These are phyloP conservation scores for Amniataba percoides DNA, from an alignment of 2,797 vertebrate genomes.

Conservation along the genomic window DNA sequence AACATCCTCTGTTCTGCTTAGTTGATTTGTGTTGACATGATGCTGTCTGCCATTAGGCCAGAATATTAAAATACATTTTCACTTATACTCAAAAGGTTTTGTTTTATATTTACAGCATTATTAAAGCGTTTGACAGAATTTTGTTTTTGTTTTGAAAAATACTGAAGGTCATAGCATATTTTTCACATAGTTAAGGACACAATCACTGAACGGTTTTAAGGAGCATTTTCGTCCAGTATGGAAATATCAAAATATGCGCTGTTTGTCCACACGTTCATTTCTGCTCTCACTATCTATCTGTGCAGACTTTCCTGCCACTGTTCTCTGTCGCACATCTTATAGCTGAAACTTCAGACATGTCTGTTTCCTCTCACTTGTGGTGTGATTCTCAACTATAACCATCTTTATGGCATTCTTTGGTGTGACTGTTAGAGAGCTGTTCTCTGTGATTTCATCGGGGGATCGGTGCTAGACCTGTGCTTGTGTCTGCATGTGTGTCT, in stretches of 20 bases:
- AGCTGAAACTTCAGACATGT: background rate
- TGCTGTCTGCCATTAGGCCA: background rate
- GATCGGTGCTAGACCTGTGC: background rate
- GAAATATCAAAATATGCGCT: background rate
- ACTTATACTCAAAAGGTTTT: no score
- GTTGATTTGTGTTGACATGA: background rate
- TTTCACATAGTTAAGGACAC: no score
- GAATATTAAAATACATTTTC: no score
- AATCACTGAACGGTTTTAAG: no score
- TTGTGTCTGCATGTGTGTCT: slow-evolving; percentile 12
- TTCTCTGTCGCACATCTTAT: background rate
- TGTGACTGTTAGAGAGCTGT: slow-evolving; percentile 6
- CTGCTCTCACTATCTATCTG: background rate
- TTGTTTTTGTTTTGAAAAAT: no score
- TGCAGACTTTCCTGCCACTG: background rate
- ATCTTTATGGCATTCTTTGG: slow-evolving; percentile 4
- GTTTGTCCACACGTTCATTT: background rate
- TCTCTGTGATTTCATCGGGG: slow-evolving; percentile 26
- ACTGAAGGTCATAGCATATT: no score
- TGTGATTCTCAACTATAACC: background rate
- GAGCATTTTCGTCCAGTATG: no score
- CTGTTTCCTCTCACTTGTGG: background rate
- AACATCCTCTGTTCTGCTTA: background rate
- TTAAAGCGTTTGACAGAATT: no score
- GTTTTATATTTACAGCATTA: no score